phyloP scores from a whole-genome alignment of 2,888 invertebrate species.

The Sesamia inferens region DNA sequence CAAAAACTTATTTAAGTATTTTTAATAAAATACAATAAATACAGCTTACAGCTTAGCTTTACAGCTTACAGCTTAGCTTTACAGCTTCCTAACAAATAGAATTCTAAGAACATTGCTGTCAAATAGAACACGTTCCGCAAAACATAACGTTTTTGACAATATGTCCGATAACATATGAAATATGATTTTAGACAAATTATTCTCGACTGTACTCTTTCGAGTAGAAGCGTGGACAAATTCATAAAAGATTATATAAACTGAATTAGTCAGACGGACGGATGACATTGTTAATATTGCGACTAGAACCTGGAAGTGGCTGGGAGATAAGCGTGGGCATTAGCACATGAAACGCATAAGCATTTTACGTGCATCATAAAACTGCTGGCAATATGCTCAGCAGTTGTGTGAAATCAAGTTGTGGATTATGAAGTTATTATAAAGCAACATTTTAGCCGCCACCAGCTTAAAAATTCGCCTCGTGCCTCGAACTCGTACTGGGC shows the following conservation, averaged over 20 bases:
- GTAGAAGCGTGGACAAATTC: not conserved
- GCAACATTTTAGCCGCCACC: slow-evolving; percentile 62
- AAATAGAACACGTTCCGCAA: not conserved
- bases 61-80: too few species aligned
- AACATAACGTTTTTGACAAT: not conserved
- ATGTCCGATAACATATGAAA: not conserved
- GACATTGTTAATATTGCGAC: not conserved
- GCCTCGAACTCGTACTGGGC: slow-evolving; percentile 30
- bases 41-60: too few species aligned
- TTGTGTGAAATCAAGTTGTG: not conserved
- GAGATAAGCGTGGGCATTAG: not conserved
- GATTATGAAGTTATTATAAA: not conserved
- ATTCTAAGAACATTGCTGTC: not conserved
- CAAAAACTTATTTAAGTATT: not conserved
- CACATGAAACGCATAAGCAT: not conserved
- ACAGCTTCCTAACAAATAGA: not conserved
- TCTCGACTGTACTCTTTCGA: not conserved
- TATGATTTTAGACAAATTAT: not conserved
- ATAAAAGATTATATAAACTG: not conserved
- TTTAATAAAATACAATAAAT: too few species aligned
- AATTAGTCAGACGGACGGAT: not conserved
- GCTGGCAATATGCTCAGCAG: not conserved
- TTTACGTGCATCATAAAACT: too few species aligned
- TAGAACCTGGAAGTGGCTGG: not conserved
- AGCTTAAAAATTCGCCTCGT: slow-evolving; percentile 54